Evolutionary conservation across 2,797 vertebrate genomes (phyloP), one percentile per base, ranked within the genome.

Genomic region (Diglossa cyanea): DNA sequence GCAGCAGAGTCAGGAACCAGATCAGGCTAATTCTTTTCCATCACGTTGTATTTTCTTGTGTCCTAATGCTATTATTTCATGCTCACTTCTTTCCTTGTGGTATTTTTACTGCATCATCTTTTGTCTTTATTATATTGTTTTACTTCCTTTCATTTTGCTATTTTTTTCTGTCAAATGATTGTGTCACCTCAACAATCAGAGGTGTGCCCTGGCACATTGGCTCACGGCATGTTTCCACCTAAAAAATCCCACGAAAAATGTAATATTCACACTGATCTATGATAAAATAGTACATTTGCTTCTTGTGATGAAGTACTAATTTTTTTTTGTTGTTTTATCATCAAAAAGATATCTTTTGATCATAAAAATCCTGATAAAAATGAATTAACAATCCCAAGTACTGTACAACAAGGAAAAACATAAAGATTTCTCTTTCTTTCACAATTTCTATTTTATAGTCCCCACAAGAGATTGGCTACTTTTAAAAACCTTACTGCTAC

Each of bases 61-160:
- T 76, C 58, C 66, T 76, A 54, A 90, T 83, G 68, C 44, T 60
- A 60, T 92, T 94, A 79, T 85, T 93, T 86, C 76, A 72, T 84
- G 60, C 16, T 60, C 30, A 23, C 19, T 88, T 90, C 88, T 87
- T 88, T 83, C 67, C 70, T 82, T 1, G 0, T 85, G 44, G 17
- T 82, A 58, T 73, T 94, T 86, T 83, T 86, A 53, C 57, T 86
- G 30, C 51, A 79, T 86, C 80, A 94, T 91, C 75, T 89, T 94
- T 95, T 58, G 62, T 91, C 82, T 93, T 88, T 83, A 83, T 94
- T 72, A 39, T 83, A 90, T 48, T 89, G 60, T 66, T 96, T 96
- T 95, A 80, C 45, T 85, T 94, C 67, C 63, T 90, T 96, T 96
- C 50, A 82, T 94, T 74, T 85, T 83, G 45, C 18, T 57, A 16